Percentiles rank a stretch among this genome's conserved stretches.
phyloP scores from a whole-genome alignment of 2,797 vertebrate species.

The Rhinella marina region DNA sequence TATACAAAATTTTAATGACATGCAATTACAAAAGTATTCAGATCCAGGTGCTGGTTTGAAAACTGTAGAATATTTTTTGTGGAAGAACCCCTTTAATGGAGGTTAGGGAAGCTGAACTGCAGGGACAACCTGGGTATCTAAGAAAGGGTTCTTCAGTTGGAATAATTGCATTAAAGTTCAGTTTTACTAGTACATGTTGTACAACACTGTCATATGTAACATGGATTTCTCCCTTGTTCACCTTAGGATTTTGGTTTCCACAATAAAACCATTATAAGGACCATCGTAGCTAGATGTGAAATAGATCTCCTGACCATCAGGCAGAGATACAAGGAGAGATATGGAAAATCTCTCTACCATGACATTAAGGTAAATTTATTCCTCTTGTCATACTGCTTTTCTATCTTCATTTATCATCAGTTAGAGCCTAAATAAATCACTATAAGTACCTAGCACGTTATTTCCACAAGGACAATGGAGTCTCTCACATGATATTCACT shows the following conservation, averaged over 20 bases:
- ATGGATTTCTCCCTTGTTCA: slow-evolving; percentile 49
- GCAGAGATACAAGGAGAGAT: slow-evolving; percentile 77
- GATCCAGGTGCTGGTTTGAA: no score
- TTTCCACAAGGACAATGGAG: no score
- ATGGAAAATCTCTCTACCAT: slow-evolving; percentile 77
- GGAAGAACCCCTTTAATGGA: no score
- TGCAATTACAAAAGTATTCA: no score
- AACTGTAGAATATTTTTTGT: no score
- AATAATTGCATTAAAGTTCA: background rate
- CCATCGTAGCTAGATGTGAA: slow-evolving; percentile 78
- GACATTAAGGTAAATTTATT: slow-evolving; percentile 75
- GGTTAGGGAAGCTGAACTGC: background rate
- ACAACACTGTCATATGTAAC: background rate
- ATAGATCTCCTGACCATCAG: slow-evolving; percentile 77
- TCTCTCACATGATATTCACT: no score
- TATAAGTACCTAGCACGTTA: no score
- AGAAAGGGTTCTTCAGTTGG: no score
- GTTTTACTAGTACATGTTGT: background rate
- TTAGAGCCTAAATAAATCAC: no score
- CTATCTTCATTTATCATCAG: no score
- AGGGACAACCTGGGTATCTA: background rate
- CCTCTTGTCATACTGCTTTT: no score
- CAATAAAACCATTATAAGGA: slow-evolving; percentile 80
- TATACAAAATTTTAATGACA: no score
- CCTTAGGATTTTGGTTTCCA: slow-evolving; percentile 79